Evolutionary conservation across 1,140 invertebrate genomes (phyloP), one percentile per base, ranked within the genome.

Genomic region (Berghia stephanieae): DNA sequence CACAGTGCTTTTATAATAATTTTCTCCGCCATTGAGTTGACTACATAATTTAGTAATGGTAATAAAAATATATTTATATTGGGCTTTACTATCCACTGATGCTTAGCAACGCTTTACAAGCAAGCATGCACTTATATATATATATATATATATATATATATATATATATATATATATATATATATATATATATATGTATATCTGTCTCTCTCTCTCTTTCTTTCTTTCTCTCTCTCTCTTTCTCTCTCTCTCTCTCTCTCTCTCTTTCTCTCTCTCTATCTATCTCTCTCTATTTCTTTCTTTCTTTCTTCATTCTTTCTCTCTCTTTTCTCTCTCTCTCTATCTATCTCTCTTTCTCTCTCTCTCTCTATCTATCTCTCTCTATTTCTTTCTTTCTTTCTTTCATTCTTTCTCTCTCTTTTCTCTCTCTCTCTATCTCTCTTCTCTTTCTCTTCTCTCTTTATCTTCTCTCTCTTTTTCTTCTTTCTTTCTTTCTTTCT

Each of bases 221-320:
- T 71, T 46, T 46, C 69, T 71, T 43, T 18, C 24, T 44, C 38
- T 46, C 24, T 71, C 69, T 71, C 40, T 71, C 43, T 71, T 34
- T 71, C 69, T 44, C 43, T 71, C 40, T 71, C 38, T 71, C 43
- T 71, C 1, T 71, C 69, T 71, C 0, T 71, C 43, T 71, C 40
- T 71, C 46, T 43, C 43, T 71, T 43, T 46, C 27, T 71, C 40
- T 71, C 10, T 71, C 67, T 69, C 67, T 69, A 8, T 71, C 13
- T 46, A 10, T 63, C 13, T 63, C 10, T 63, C 57, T 63, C n/a
- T n/a, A n/a, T n/a, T n/a, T n/a, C n/a, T n/a, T n/a, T n/a, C n/a
- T n/a, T n/a, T n/a, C n/a, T n/a, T n/a, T n/a, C n/a, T n/a, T n/a
- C n/a, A n/a, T n/a, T n/a, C n/a, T n/a, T n/a, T n/a, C 10, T 31